These are phyloP conservation scores for Hemicrepidius hirtus DNA, from an alignment of 2,888 invertebrate species.

Conservation along the genomic window DNA sequence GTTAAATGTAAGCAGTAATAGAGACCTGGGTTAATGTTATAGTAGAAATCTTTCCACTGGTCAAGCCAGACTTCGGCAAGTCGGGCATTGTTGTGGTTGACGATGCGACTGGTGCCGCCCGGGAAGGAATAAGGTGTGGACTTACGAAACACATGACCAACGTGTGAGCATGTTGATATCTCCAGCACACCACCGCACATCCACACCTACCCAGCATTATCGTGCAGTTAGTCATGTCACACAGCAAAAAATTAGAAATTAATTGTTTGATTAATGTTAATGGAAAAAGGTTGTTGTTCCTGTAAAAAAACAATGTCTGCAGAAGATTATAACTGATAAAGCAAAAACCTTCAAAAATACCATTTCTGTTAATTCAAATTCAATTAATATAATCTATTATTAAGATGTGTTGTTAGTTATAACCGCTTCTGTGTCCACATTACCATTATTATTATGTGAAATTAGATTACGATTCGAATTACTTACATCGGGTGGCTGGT, in stretches of 20 bases:
- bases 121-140: constrained; percentile 99
- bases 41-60: constrained; percentile 99
- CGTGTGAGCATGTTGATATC: constrained; percentile 95
- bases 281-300: neutral
- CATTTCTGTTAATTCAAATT: constrained; percentile 1
- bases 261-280: constrained; percentile 27
- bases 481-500: no score
- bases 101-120: constrained; percentile 96
- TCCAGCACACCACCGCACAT: constrained; percentile 97
- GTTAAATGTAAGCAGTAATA: constrained; percentile 24
- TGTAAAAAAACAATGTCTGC: constrained; percentile 22
- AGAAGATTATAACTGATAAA: constrained; percentile 18
- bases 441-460: constrained; percentile 14
- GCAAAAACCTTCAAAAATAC: neutral
- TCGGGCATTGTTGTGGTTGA: constrained; percentile 99
- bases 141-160: constrained; percentile 98
- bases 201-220: constrained; percentile 84
- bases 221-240: constrained; percentile 51
- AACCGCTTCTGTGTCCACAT: constrained; percentile 48
- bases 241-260: constrained; percentile 30
- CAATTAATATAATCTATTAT: constrained; percentile 16
- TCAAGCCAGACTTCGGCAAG: constrained; percentile 99
- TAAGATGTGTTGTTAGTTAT: constrained; percentile 18
- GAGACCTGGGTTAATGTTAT: constrained; percentile 97
- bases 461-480: constrained; percentile 22